These are phyloP conservation scores for Tupaia tana DNA, from an alignment of 2,113 vertebrate species.

Conservation along the genomic window DNA sequence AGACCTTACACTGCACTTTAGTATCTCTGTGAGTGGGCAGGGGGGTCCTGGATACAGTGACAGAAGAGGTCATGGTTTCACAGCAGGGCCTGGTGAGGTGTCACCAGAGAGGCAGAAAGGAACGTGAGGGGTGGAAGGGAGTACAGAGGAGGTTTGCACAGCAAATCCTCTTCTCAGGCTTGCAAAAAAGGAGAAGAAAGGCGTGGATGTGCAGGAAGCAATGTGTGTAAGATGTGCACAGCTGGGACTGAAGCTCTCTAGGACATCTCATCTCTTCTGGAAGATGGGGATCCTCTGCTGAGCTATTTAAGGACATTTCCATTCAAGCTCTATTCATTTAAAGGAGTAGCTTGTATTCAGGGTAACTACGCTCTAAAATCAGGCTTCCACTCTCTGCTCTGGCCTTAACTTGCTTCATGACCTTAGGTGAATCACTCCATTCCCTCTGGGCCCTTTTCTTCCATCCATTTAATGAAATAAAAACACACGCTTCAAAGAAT, in stretches of 20 bases:
- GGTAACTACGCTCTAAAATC: background rate
- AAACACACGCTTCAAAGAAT: background rate
- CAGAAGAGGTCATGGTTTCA: background rate
- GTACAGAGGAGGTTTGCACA: background rate
- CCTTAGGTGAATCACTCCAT: background rate
- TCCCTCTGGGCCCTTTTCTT: background rate
- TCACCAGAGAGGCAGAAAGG: no score
- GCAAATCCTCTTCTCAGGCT: background rate
- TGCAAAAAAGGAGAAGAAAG: background rate
- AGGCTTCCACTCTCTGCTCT: background rate
- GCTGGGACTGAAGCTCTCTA: background rate
- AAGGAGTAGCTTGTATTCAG: background rate
- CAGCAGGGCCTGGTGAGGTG: background rate
- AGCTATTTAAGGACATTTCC: background rate
- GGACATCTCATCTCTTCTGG: background rate
- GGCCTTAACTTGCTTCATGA: background rate
- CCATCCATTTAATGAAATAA: background rate
- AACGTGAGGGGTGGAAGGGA: no score
- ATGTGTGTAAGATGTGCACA: accelerated
- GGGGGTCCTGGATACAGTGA: background rate
- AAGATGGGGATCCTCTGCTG: background rate
- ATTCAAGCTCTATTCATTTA: background rate
- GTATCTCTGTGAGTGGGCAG: background rate
- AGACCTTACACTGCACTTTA: background rate
- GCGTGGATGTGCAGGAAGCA: accelerated